Conservation (phyloP, 2,113 vertebrate species). For the Corythoichthys haematopterus region DNA sequence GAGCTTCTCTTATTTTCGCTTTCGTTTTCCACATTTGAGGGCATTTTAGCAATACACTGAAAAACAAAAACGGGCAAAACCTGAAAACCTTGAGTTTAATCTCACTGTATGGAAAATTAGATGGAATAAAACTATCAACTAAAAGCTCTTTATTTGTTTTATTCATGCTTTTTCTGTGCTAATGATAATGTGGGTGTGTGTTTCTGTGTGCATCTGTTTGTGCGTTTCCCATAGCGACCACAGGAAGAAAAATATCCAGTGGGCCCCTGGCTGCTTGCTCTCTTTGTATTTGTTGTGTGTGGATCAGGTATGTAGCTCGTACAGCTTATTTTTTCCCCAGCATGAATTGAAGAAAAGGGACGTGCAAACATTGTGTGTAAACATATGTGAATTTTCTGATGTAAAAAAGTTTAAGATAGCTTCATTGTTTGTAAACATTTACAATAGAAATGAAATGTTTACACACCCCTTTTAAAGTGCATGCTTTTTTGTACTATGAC, state of each 20-base stretch:
- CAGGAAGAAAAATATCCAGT: constrained; percentile 80
- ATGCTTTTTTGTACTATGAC: not conserved
- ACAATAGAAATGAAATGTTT: not conserved
- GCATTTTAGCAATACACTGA: too few species aligned
- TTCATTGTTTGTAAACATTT: not conserved
- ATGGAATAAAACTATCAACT: not conserved
- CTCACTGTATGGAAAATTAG: too few species aligned
- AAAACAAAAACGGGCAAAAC: too few species aligned
- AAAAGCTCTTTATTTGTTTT: not conserved
- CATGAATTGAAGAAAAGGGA: not conserved
- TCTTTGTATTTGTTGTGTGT: constrained; percentile 80
- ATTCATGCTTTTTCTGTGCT: not conserved
- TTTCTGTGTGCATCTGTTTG: constrained; percentile 23
- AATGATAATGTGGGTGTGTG: constrained; percentile 4
- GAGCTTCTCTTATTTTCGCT: too few species aligned
- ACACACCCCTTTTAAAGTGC: not conserved
- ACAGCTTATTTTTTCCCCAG: not conserved
- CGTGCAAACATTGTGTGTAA: not conserved
- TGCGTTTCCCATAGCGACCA: constrained; percentile 66
- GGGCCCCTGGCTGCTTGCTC: constrained; percentile 78
- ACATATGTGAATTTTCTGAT: not conserved
- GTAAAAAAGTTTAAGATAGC: not conserved
- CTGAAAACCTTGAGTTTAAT: too few species aligned
- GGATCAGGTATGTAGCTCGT: constrained; percentile 74
- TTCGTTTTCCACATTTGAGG: too few species aligned